These are phyloP conservation scores for Probaryconus sp. DNA, from an alignment of 1,140 invertebrate species.

Conservation along the genomic window DNA sequence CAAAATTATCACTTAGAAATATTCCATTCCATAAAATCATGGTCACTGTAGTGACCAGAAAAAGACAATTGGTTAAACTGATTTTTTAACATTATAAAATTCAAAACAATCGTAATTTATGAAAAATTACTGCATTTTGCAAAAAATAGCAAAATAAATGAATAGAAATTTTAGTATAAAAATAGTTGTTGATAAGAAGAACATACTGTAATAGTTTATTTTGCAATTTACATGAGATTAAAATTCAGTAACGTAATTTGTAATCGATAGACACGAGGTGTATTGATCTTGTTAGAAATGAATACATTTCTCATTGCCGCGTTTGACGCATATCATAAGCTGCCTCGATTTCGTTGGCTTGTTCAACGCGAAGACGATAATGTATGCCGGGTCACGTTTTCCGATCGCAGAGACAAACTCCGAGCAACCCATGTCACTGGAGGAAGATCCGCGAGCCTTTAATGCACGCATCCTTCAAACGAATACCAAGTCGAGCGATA, in stretches of 20 bases:
- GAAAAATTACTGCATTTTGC: too few species aligned
- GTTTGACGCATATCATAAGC: conserved; percentile 55
- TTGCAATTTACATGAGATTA: too few species aligned
- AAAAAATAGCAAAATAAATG: too few species aligned
- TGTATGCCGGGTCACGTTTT: conserved; percentile 72
- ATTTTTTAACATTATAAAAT: too few species aligned
- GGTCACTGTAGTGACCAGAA: too few species aligned
- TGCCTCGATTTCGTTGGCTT: conserved; percentile 47
- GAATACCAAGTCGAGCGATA: conserved; percentile 42
- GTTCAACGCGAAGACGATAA: conserved; percentile 60
- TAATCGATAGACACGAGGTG: conserved; percentile 40
- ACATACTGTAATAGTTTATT: too few species aligned
- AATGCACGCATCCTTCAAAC: conserved; percentile 45
- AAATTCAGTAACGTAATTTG: conserved; percentile 16
- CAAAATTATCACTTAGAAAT: too few species aligned
- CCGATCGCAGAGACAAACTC: conserved; percentile 68
- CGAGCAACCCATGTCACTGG: conserved; percentile 17
- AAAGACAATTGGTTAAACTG: too few species aligned
- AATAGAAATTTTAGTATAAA: too few species aligned
- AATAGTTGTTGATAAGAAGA: too few species aligned
- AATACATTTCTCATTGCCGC: conserved; percentile 48
- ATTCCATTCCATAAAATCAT: too few species aligned
- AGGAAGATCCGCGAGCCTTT: conserved; percentile 50
- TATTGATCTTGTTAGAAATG: conserved; percentile 54
- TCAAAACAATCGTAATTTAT: too few species aligned